Base-by-base conservation (phyloP, 2,888 invertebrate species). In the Homarus gammarus region DNA sequence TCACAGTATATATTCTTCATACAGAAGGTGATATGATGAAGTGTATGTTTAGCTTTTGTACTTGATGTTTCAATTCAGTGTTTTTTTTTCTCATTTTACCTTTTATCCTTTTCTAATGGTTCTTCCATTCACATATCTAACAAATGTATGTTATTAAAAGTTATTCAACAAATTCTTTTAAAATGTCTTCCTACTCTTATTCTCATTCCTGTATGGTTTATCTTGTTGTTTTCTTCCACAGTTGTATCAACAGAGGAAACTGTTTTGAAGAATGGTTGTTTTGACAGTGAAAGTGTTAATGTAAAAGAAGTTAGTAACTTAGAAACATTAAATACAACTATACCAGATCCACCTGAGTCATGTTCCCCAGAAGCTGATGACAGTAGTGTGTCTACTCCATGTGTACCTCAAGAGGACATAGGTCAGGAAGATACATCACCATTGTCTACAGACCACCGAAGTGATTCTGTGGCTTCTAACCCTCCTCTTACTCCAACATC, bases 401-500 rank as follows among this genome's bases (percentile, higher is more conserved):
- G 78, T 79, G 70, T 44, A 6, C 61, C 68, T 40, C 78, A 78
- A 38, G 77, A 44, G 18, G 84, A 84, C 22, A 70, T 78, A 18
- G 72, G 81, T 12, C 70, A 82, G 70, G 87, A 73, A 12, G 87
- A 61, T 36, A 22, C 33, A 2, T 75, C 87, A n/a, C 77, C 82
- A 5, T 36, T 36, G 10, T 68, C 68, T 8, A 10, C 75, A 77
- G 83, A 83, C 18, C 75, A 44, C 15, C 40, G 90, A 2, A 90
- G 85, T 68, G 91, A 91, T 27, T 89, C 88, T 61, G 82, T 85
- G 27, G 84, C 90, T 27, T 79, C 92, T 61, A 90, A 91, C 72
- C 91, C 90, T 86, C 87, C 92, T n/a, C 92, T 93, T 15, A 93
- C 93, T 12, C 93, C 93, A n/a, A 92, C 93, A 18, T 90, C 91